phyloP scores from a whole-genome alignment of 1,140 invertebrate genomes.

The Heliothis virescens region DNA sequence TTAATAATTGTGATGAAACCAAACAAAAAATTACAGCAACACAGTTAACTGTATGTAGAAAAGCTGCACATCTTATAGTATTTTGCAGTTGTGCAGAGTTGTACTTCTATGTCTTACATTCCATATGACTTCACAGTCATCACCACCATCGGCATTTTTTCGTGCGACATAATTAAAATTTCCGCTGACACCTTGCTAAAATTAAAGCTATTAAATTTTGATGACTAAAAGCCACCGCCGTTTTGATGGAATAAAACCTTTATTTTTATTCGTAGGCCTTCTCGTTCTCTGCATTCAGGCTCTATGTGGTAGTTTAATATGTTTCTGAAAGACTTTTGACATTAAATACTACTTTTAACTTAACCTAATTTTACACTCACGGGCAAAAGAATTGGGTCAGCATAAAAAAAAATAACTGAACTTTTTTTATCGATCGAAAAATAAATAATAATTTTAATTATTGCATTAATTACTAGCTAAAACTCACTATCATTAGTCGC shows the following conservation, averaged over 20 bases:
- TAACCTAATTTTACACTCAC: too few relatives aligned
- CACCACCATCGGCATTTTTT: constrained; percentile 58
- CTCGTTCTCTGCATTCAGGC: background rate
- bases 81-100: background rate
- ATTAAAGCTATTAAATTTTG: constrained; percentile 66
- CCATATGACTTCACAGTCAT: constrained; percentile 47
- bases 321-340: background rate
- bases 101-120: background rate
- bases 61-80: too few relatives aligned
- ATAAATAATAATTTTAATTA: too few relatives aligned
- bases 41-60: too few relatives aligned
- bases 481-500: background rate
- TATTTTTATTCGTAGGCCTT: constrained; percentile 11
- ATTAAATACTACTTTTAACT: too few relatives aligned
- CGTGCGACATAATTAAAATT: constrained; percentile 66
- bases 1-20: too few relatives aligned
- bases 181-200: constrained; percentile 63
- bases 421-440: too few relatives aligned
- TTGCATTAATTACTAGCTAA: too few relatives aligned
- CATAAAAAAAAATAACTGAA: too few relatives aligned
- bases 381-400: too few relatives aligned
- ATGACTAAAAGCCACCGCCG: constrained; percentile 52
- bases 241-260: constrained; percentile 26
- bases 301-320: background rate
- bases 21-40: too few relatives aligned